Conservation (phyloP, 1,140 invertebrate genomes). For the Andricus grossulariae region DNA sequence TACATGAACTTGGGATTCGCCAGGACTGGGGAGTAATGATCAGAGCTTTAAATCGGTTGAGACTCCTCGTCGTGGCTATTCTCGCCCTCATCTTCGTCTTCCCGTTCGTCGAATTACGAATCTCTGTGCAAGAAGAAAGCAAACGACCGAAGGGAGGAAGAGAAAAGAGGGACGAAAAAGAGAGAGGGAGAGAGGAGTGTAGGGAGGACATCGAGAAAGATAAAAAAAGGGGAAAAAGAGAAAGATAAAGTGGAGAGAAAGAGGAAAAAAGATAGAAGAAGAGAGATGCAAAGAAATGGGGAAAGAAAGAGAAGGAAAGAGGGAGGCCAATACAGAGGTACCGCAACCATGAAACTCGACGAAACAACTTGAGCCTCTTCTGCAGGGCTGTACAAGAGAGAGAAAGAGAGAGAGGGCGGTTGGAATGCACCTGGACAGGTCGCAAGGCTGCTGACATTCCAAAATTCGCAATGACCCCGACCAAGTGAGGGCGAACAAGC, state of each 20-base stretch:
- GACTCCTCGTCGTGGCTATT: constrained; percentile 12
- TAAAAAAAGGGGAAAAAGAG: constrained; percentile 19
- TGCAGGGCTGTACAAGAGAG: constrained; percentile 18
- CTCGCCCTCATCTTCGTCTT: constrained; percentile 3
- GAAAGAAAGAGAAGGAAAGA: constrained; percentile 48
- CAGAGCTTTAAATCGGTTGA: not conserved
- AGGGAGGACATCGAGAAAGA: constrained; percentile 38
- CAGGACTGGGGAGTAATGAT: not conserved
- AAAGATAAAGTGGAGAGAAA: constrained; percentile 50
- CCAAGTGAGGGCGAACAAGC: constrained; percentile 18
- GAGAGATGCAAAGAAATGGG: constrained; percentile 58
- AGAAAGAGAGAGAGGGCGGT: constrained; percentile 37
- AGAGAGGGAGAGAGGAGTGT: constrained; percentile 20
- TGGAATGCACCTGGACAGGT: constrained; percentile 68
- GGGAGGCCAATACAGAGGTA: not conserved
- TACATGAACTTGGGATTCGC: not conserved
- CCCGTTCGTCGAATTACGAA: constrained; percentile 18
- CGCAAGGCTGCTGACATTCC: constrained; percentile 69
- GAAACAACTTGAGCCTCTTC: constrained; percentile 22
- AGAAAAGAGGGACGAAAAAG: constrained; percentile 45
- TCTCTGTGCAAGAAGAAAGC: constrained; percentile 31
- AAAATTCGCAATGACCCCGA: constrained; percentile 64
- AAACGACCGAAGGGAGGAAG: constrained; percentile 42
- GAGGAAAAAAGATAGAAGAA: constrained; percentile 37
- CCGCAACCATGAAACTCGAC: constrained; percentile 12